These are phyloP conservation scores for Ceratina calcarata DNA, from an alignment of 1,140 invertebrate genomes.

Conservation along the genomic window DNA sequence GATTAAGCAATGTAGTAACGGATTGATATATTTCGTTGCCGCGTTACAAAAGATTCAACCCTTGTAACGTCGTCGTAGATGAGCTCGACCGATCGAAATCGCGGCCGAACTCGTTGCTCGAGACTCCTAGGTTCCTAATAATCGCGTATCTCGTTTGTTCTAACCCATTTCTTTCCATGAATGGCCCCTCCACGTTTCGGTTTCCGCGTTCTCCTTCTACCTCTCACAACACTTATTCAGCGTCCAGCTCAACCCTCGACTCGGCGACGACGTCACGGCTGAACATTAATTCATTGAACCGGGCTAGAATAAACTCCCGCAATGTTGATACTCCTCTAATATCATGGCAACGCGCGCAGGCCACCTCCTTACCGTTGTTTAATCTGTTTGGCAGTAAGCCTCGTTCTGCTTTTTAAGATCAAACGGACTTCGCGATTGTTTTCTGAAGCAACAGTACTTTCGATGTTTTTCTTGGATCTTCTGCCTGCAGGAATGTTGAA, in stretches of 20 bases:
- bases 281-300: slow-evolving; percentile 45
- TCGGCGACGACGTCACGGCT: background rate
- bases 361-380: slow-evolving; percentile 73
- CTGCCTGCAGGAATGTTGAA: background rate
- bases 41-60: background rate
- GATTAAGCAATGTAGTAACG: too few species aligned
- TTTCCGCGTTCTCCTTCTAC: background rate
- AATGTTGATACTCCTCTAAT: slow-evolving; percentile 78
- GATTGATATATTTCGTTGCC: too few species aligned
- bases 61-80: background rate
- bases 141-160: slow-evolving; percentile 70
- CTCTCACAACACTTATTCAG: background rate
- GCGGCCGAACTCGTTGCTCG: background rate
- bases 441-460: too few species aligned
- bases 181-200: slow-evolving; percentile 25
- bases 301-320: slow-evolving; percentile 66
- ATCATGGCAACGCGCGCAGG: slow-evolving; percentile 70
- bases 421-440: background rate
- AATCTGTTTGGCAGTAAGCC: slow-evolving; percentile 63
- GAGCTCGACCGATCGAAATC: background rate
- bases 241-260: background rate
- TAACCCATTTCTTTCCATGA: slow-evolving; percentile 73
- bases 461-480: background rate
- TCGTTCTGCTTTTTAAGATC: slow-evolving; percentile 24
- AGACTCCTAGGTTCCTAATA: slow-evolving; percentile 66